Conservation (phyloP, 2,113 vertebrate species). For the Rhabdornis inornatus region DNA sequence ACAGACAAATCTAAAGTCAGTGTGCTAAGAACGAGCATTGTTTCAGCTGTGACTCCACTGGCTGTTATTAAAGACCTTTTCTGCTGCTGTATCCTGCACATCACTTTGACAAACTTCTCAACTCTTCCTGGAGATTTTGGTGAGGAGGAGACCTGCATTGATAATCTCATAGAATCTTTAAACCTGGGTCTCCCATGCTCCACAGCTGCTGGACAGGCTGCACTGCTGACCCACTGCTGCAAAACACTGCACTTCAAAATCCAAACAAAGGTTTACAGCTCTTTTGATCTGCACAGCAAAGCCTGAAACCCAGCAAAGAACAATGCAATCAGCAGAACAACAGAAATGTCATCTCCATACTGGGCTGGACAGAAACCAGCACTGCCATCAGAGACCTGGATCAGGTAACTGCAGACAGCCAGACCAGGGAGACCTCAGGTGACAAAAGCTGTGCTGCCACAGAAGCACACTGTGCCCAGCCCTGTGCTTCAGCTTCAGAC, state of each 20-base stretch:
- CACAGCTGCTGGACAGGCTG: background rate
- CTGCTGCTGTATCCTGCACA: background rate
- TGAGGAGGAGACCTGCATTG: accelerated
- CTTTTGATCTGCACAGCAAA: background rate
- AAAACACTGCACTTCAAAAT: background rate
- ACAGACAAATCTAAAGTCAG: background rate
- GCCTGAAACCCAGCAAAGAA: background rate
- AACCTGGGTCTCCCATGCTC: background rate
- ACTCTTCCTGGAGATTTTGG: background rate
- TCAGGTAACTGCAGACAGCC: background rate
- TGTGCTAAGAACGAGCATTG: background rate
- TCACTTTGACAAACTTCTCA: background rate
- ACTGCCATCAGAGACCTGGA: background rate
- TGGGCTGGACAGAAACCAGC: background rate
- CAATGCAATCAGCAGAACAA: background rate
- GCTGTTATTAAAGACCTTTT: background rate
- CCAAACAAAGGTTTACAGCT: background rate
- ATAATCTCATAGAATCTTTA: background rate
- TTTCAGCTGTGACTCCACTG: background rate
- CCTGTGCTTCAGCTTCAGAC: background rate
- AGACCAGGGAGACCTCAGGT: background rate
- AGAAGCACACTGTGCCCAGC: background rate
- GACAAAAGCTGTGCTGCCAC: background rate
- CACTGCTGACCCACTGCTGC: background rate
- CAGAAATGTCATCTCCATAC: background rate